Conservation (phyloP, 2,113 vertebrate species). For the Cathartes aura region DNA sequence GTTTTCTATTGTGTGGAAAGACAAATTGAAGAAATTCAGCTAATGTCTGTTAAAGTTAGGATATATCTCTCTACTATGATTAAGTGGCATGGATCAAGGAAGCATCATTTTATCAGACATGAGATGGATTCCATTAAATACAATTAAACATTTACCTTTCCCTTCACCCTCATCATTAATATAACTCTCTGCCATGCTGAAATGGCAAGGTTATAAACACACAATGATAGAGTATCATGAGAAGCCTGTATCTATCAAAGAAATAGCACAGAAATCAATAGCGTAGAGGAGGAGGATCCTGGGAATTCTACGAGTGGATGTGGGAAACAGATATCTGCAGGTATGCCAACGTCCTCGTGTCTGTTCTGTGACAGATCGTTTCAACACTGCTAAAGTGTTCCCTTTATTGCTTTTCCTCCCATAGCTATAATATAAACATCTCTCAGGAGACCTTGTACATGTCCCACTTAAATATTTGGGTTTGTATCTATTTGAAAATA, state of each 20-base stretch:
- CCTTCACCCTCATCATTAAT: not conserved
- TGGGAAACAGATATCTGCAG: not conserved
- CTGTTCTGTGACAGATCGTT: conserved; percentile 13
- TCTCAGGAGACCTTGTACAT: not conserved
- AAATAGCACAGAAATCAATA: conserved; percentile 9
- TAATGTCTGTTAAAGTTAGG: not conserved
- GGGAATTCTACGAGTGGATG: not conserved
- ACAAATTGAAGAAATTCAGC: not conserved
- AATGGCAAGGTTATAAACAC: not conserved
- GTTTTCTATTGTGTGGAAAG: not conserved
- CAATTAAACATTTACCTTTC: conserved; percentile 9
- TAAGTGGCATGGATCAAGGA: not conserved
- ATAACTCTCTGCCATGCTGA: not conserved
- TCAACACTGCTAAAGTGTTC: not conserved
- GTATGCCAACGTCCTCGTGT: not conserved
- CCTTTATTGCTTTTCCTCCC: not conserved
- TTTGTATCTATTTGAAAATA: not conserved
- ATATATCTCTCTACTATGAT: not conserved
- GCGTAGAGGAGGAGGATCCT: not conserved
- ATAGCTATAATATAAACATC: conserved; percentile 5
- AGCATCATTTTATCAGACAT: not conserved
- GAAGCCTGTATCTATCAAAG: not conserved
- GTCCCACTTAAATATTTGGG: conserved; percentile 10
- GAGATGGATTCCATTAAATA: not conserved
- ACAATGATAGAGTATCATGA: not conserved